Evolutionary conservation across 2,888 invertebrate genomes (phyloP), one percentile per base, ranked within the genome.

Genomic region (Bedellia somnulentella): DNA sequence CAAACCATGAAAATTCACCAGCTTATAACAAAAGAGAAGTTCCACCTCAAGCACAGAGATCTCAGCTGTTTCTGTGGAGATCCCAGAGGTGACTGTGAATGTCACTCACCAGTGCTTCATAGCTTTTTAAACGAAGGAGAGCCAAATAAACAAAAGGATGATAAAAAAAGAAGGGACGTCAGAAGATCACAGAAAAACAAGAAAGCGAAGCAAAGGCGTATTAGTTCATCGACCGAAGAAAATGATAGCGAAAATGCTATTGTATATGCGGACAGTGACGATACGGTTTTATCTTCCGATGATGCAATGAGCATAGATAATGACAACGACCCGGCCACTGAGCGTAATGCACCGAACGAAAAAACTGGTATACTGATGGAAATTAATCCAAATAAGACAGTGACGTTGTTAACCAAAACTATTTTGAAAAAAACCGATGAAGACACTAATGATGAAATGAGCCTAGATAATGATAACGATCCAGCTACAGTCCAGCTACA

Each of bases 21-120:
- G 22, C 9, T 25, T 10, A 15, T 30, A 10, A 6, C 13, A 12
- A 21, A 13, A 5, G 14, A 13, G 8, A 29, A 29, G 12, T 10
- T 24, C 13, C 9, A 12, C 6, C 11, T 32, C 3, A 32, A 23
- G 11, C 17, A 22, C 22, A 22, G 29, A 22, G 10, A 22, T 29
- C 22, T 29, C 10, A 29, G 29, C 26, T 32, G 32, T 18, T 32
- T 32, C 16, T 32, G 32, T 27, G 6, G 22, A 29, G 16, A 23
- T 13, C 12, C 11, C n/a, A 21, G 16, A 29, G 29, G 23, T 16
- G 10, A 22, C 8, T 29, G 23, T 17, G 23, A 16, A 21, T 29
- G 24, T 12, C 16, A 29, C 15, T 16, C 10, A n/a, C 29, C 24
- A 13, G n/a, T 16, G 15, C 16, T 14, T 15, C 29, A 29, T 12